Base-by-base conservation (phyloP, 2,888 invertebrate genomes). In the Drosophila longiperda region DNA sequence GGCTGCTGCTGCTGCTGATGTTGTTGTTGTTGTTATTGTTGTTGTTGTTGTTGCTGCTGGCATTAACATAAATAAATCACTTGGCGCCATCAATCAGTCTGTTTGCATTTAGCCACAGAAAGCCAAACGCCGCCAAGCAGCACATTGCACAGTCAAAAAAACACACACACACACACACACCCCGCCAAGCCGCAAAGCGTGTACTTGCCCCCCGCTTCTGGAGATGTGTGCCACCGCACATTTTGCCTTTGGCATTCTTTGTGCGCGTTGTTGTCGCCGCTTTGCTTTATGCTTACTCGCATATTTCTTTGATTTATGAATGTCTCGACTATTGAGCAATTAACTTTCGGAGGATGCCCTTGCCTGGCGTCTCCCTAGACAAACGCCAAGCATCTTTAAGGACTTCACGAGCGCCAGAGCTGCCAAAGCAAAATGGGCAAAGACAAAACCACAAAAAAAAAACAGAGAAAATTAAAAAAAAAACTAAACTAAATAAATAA, bases 21-120 rank as follows among this genome's bases (percentile, higher is more conserved):
- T 9, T 62, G 52, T 15, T 55, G 45, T 26, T 59, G 12, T 17
- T 48, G 3, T 29, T 36, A 6, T 40, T 20, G 50, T 12, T 32
- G n/a, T 29, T 49, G 17, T 23, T 61, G 59, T 23, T 73, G 62
- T 34, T 73, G 75, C 50, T 69, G 66, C 68, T 55, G 70, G 80
- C 84, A 84, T 89, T 88, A 88, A 84, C 89, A 89, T 84, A 88
- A 84, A 85, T 89, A 89, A 85, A 85, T 85, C 89, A 89, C 87
- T 87, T 72, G 81, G 82, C 81, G 87, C 87, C 85, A 89, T 85
- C 85, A 85, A 85, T 85, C 85, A 85, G 89, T 87, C 87, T 83
- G 89, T 87, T 89, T 83, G 87, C 87, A 85, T 87, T 87, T 76
- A 80, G 64, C 76, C 45, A 23, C 45, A 23, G 45, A 45, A 45